Evolutionary conservation across 2,888 invertebrate species (phyloP).

Genomic region (Diogma glabrata): DNA sequence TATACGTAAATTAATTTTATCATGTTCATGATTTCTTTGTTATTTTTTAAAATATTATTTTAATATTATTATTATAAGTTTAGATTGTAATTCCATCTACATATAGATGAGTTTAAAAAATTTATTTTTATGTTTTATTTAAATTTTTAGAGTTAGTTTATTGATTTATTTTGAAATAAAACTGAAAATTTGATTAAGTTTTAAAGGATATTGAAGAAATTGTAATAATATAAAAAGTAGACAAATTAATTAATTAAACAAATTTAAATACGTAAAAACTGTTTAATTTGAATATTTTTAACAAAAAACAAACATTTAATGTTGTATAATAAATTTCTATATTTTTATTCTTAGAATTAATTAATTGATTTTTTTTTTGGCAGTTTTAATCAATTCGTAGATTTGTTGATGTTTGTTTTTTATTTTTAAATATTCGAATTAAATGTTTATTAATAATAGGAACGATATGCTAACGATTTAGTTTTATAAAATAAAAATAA

Average conservation of each 20-base stretch:
- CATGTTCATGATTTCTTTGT: neutral
- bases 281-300: neutral
- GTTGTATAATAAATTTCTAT: too few species aligned
- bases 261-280: neutral
- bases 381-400: too few species aligned
- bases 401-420: conserved; percentile 6
- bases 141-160: conserved; percentile 10
- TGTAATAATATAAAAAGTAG: conserved; percentile 5
- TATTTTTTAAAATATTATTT: conserved; percentile 3
- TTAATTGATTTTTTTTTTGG: too few species aligned
- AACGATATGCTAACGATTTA: too few species aligned
- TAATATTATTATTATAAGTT: conserved; percentile 8
- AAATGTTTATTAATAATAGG: too few species aligned
- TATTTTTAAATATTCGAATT: conserved; percentile 2
- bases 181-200: too few species aligned
- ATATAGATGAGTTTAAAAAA: conserved; percentile 25
- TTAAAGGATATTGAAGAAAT: too few species aligned
- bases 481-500: too few species aligned
- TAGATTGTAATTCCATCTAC: conserved; percentile 23
- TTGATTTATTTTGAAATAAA: conserved; percentile 14
- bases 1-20: conserved; percentile 21
- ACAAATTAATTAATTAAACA: neutral
- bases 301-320: too few species aligned
- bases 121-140: conserved; percentile 13
- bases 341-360: too few species aligned